Percentiles rank a stretch among this genome's conserved stretches.
Evolutionary conservation across 2,888 invertebrate genomes (phyloP).

Genomic region (Cheilosia soror): DNA sequence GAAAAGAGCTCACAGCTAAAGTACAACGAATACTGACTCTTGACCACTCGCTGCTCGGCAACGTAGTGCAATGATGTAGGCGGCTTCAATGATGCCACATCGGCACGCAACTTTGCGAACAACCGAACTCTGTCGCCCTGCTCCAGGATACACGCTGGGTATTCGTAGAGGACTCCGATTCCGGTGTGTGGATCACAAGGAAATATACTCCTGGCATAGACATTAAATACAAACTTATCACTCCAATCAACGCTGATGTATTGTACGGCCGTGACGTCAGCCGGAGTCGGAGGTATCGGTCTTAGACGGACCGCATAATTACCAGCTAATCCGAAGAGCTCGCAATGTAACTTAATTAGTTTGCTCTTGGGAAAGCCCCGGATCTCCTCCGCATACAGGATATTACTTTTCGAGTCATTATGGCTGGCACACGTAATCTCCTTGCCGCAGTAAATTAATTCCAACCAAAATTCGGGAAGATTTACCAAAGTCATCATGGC

Average conservation of each 20-base stretch:
- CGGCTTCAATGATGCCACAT: conserved; percentile 88
- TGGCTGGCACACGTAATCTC: conserved; percentile 88
- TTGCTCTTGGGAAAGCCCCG: conserved; percentile 89
- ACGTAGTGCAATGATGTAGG: conserved; percentile 87
- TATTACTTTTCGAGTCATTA: conserved; percentile 85
- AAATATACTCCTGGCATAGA: conserved; percentile 92
- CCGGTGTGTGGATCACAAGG: conserved; percentile 91
- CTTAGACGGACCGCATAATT: conserved; percentile 91
- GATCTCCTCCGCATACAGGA: conserved; percentile 91
- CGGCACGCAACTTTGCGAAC: conserved; percentile 89
- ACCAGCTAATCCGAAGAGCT: conserved; percentile 92
- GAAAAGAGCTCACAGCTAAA: conserved; percentile 93
- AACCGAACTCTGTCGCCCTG: conserved; percentile 91
- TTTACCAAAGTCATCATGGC: conserved; percentile 83
- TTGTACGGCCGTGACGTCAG: conserved; percentile 84
- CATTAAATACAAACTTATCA: conserved; percentile 93
- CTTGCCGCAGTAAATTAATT: conserved; percentile 92
- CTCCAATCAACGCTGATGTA: conserved; percentile 89
- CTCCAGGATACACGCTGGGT: conserved; percentile 92
- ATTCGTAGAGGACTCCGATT: conserved; percentile 92
- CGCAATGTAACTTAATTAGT: conserved; percentile 89
- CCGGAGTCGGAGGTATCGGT: conserved; percentile 87
- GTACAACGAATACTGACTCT: conserved; percentile 90
- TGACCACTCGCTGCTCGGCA: conserved; percentile 87
- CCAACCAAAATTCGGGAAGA: conserved; percentile 89